Conservation (phyloP, 2,113 vertebrate species). For the Cyprinodon brontotheroides region DNA sequence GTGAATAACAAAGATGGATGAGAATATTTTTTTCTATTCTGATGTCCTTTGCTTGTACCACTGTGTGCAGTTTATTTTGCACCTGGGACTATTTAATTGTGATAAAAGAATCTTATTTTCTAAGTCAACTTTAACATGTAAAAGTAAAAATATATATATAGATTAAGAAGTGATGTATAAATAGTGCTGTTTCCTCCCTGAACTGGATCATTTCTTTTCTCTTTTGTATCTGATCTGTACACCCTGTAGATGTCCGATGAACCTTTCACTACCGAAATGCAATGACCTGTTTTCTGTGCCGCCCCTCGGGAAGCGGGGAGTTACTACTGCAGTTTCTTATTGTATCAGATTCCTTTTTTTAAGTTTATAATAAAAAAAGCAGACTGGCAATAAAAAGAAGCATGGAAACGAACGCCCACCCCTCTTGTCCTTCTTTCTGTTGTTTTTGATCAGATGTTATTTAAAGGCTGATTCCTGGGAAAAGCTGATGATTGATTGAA, state of each 20-base stretch:
- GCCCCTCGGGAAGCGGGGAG: constrained; percentile 60
- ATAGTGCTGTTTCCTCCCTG: constrained; percentile 74
- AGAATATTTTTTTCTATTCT: constrained; percentile 63
- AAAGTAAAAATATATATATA: constrained; percentile 46
- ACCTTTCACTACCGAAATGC: constrained; percentile 80
- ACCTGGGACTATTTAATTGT: constrained; percentile 78
- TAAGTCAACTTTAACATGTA: constrained; percentile 73
- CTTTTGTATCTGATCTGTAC: constrained; percentile 78
- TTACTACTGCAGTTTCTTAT: constrained; percentile 82
- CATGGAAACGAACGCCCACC: constrained; percentile 71
- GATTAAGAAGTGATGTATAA: constrained; percentile 65
- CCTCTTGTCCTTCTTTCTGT: constrained; percentile 46
- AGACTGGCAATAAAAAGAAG: constrained; percentile 71
- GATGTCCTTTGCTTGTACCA: constrained; percentile 72
- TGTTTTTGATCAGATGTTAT: not conserved
- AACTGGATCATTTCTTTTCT: constrained; percentile 72
- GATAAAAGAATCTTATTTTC: constrained; percentile 78
- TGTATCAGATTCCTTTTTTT: constrained; percentile 80
- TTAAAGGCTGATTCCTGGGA: not conserved
- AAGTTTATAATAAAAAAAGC: constrained; percentile 83
- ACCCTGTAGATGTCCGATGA: constrained; percentile 75
- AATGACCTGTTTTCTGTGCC: constrained; percentile 82
- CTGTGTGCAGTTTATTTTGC: constrained; percentile 70
- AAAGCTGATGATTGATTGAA: constrained; percentile 18
- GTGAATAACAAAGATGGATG: constrained; percentile 31